phyloP scores from a whole-genome alignment of 2,888 invertebrate genomes.

The Molanna angustata region DNA sequence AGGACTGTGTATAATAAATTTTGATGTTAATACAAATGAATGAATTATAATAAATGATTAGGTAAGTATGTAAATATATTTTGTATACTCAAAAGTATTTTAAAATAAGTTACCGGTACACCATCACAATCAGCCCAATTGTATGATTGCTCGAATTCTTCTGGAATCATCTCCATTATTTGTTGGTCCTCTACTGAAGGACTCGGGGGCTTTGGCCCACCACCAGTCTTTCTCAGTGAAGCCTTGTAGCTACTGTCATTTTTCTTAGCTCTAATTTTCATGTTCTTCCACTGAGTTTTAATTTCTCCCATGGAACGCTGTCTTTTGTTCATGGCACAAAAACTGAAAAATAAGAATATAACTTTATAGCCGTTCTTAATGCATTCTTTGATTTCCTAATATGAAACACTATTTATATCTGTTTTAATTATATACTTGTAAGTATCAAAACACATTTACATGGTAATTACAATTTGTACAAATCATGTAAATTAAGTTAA shows the following conservation, averaged over 20 bases:
- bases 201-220: neutral
- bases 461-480: too few species aligned
- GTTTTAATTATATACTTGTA: neutral
- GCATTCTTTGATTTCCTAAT: neutral
- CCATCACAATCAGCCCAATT: neutral
- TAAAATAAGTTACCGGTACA: neutral
- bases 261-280: conserved; percentile 1
- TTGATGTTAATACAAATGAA: too few species aligned
- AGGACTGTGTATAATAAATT: too few species aligned
- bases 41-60: too few species aligned
- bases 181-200: neutral
- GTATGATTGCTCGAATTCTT: neutral
- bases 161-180: neutral
- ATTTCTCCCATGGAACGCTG: neutral
- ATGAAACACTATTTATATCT: neutral
- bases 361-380: too few species aligned
- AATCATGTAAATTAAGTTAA: too few species aligned
- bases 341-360: too few species aligned
- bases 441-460: too few species aligned
- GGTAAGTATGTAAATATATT: too few species aligned
- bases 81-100: too few species aligned
- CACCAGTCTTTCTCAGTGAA: neutral
- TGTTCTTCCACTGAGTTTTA: neutral
- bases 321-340: neutral
- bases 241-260: neutral